These are phyloP conservation scores for Watsonalla cultraria DNA, from an alignment of 2,888 invertebrate species.

Conservation along the genomic window DNA sequence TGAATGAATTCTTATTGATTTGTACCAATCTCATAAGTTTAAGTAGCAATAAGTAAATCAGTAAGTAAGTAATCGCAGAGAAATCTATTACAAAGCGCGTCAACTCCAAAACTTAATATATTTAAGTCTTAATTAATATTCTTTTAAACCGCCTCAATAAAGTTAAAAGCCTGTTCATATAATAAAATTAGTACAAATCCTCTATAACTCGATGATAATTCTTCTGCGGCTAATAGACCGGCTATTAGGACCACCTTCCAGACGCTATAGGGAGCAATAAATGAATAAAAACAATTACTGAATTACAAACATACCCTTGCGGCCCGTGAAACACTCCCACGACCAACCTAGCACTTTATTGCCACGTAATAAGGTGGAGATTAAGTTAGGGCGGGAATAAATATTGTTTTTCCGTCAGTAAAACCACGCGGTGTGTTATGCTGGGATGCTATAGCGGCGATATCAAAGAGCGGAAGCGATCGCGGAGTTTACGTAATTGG, in stretches of 20 bases:
- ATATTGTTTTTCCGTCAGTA: conserved; percentile 24
- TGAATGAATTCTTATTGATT: too few species aligned
- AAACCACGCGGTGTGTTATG: conserved; percentile 28
- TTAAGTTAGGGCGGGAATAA: conserved; percentile 16
- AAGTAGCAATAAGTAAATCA: too few species aligned
- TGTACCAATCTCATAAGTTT: too few species aligned
- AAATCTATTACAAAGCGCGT: neutral
- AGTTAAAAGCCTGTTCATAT: conserved; percentile 48
- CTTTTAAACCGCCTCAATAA: conserved; percentile 41
- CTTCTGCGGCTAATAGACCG: conserved; percentile 49
- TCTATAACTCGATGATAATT: conserved; percentile 50
- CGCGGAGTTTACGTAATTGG: conserved; percentile 9
- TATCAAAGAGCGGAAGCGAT: conserved; percentile 30
- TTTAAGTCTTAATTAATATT: conserved; percentile 28
- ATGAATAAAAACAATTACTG: conserved; percentile 72
- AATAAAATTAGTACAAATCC: conserved; percentile 63
- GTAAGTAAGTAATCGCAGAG: neutral
- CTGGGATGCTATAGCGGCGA: conserved; percentile 15
- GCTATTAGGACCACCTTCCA: conserved; percentile 60
- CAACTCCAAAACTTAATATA: neutral
- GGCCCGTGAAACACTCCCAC: conserved; percentile 2
- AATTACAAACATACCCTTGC: conserved; percentile 30
- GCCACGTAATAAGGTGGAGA: conserved; percentile 17
- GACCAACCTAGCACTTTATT: conserved; percentile 12
- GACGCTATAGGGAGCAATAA: conserved; percentile 55